Percentiles rank a stretch among this genome's conserved stretches.
phyloP scores from a whole-genome alignment of 2,888 invertebrate genomes.

The Acanthosepion esculentum region DNA sequence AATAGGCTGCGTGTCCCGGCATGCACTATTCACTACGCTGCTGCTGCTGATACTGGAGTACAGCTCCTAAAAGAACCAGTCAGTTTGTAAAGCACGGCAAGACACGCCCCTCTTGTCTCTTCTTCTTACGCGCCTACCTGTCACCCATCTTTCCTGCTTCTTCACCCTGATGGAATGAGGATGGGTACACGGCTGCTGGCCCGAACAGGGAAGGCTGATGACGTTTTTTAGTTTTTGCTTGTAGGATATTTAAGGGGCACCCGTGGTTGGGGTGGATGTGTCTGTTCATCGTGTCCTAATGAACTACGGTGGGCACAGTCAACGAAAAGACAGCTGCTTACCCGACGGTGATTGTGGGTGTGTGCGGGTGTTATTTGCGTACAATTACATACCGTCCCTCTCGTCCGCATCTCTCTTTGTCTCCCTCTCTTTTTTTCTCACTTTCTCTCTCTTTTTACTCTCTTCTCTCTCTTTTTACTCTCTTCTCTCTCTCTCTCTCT shows the following conservation, averaged over 20 bases:
- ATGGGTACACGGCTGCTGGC: slow-evolving; percentile 1
- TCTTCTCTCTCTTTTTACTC: too few relatives aligned
- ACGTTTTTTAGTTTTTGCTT: neutral
- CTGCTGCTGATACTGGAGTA: too few relatives aligned
- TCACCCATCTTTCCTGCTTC: neutral
- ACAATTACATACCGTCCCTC: too few relatives aligned
- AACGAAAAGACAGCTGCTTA: neutral
- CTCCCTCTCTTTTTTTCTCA: too few relatives aligned
- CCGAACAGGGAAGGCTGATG: neutral
- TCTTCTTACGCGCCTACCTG: neutral
- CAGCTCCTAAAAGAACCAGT: neutral
- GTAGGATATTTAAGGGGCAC: neutral
- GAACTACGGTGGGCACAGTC: neutral
- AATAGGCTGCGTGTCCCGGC: too few relatives aligned
- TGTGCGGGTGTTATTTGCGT: too few relatives aligned
- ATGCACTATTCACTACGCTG: too few relatives aligned
- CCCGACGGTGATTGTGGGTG: neutral
- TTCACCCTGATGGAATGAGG: neutral
- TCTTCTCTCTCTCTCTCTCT: too few relatives aligned
- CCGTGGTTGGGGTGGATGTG: neutral
- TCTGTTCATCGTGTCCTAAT: slow-evolving; percentile 11
- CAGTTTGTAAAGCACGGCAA: neutral
- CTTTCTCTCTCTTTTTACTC: too few relatives aligned
- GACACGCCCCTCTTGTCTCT: neutral
- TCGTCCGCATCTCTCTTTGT: too few relatives aligned